Base-by-base conservation (phyloP, 2,113 vertebrate genomes). In the rabbit (Oryctolagus cuniculus) region DNA sequence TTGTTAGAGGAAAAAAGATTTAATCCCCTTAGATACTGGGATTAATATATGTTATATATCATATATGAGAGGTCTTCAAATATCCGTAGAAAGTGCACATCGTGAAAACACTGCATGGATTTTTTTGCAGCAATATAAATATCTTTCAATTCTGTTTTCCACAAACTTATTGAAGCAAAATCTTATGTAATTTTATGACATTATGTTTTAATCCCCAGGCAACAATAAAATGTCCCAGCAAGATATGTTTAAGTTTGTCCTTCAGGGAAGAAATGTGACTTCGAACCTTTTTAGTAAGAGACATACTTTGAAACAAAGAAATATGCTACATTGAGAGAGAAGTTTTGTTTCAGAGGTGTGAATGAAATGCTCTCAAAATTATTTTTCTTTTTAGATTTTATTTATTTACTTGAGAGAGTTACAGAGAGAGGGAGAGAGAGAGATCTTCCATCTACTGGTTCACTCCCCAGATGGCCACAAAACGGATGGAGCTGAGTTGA, bases 231-330 rank as follows among this genome's bases (percentile, higher is more conserved):
- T 66, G 16, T 80, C 27, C 72, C 25, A 77, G 44, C 51, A 84
- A 86, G 51, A 66, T 44, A 88, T 24, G 31, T 77, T 95, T 91
- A 58, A 49, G 77, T 89, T 89, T 86, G 29, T 83, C 89, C 61
- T 78, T 92, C 79, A 82, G 63, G 94, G 9, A 70, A 89, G 11
- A 85, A 92, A 91, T 36, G 66, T n/a, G 15, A 67, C 64, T 95
- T 94, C 63, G 91, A 90, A 24, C 5, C 5, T 87, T 89, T 90
- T 84, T 34, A 27, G 55, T 5, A 63, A 58, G 55, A 75, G 31
- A 63, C 63, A 70, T 34, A 61, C 7, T 49, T 73, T 89, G 51
- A 94, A 80, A 80, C 81, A 86, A 87, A 58, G 79, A 82, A 95
- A 78, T 25, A 72, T 27, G n/a, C 6, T 78, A 73, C 44, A 19